Conservation (phyloP, 2,113 vertebrate genomes). For the Hippocampus comes region DNA sequence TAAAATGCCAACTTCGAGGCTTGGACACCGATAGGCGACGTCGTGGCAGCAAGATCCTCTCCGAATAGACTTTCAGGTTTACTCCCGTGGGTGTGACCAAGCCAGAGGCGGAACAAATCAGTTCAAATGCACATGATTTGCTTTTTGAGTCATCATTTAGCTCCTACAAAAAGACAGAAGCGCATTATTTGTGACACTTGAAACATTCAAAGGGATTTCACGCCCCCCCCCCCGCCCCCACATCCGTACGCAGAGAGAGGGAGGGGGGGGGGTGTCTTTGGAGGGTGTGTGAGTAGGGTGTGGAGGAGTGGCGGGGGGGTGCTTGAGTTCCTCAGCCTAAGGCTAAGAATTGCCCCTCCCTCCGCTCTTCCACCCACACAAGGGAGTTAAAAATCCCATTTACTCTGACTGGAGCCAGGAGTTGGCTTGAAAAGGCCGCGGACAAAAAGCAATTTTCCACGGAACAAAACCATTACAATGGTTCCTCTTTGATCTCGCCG, state of each 20-base stretch:
- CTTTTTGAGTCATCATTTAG: not conserved
- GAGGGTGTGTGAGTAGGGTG: slow-evolving; percentile 15
- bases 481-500: slow-evolving; percentile 87
- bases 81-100: not conserved
- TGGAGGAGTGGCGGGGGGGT: not conserved
- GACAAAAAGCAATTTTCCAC: slow-evolving; percentile 98
- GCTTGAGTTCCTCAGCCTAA: slow-evolving; percentile 63
- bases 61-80: not conserved
- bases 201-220: not conserved
- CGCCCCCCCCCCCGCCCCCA: no score
- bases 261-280: slow-evolving; percentile 3
- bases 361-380: slow-evolving; percentile 63
- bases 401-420: slow-evolving; percentile 83
- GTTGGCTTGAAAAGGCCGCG: slow-evolving; percentile 80
- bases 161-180: not conserved
- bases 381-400: slow-evolving; percentile 76
- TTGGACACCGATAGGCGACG: not conserved
- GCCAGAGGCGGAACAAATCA: not conserved
- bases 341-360: slow-evolving; percentile 65
- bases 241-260: slow-evolving; percentile 12
- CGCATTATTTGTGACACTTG: not conserved
- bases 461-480: slow-evolving; percentile 95
- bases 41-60: not conserved
- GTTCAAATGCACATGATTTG: not conserved
- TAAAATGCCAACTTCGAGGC: slow-evolving; percentile 16